These are phyloP conservation scores for Dynastes hyllus DNA, from an alignment of 2,888 invertebrate species.

Conservation along the genomic window DNA sequence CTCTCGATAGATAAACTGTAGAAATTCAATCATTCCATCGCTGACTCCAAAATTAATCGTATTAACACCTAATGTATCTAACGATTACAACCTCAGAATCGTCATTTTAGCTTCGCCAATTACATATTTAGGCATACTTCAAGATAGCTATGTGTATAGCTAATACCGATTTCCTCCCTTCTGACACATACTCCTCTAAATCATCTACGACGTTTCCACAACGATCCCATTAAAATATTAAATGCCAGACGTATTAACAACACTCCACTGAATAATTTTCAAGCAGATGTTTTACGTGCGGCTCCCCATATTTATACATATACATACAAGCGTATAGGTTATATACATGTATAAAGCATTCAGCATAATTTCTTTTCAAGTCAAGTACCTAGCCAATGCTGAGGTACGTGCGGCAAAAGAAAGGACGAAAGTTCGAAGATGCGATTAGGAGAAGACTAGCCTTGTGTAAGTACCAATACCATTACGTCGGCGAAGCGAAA, in stretches of 20 bases:
- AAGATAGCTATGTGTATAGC: too few species aligned
- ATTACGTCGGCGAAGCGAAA: neutral
- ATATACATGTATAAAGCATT: neutral
- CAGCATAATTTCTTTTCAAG: slow-evolving; percentile 16
- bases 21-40: too few species aligned
- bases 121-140: too few species aligned
- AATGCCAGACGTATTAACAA: slow-evolving; percentile 47
- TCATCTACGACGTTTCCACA: slow-evolving; percentile 15
- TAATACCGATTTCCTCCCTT: too few species aligned
- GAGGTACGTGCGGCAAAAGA: slow-evolving; percentile 29
- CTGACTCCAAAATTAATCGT: too few species aligned
- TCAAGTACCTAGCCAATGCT: slow-evolving; percentile 11
- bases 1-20: too few species aligned
- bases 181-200: slow-evolving; percentile 4
- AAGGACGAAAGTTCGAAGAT: slow-evolving; percentile 31
- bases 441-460: slow-evolving; percentile 31
- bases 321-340: neutral
- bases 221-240: slow-evolving; percentile 52
- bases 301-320: too few species aligned
- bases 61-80: too few species aligned
- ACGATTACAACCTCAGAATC: too few species aligned
- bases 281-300: slow-evolving; percentile 47
- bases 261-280: slow-evolving; percentile 51
- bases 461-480: slow-evolving; percentile 15
- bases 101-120: too few species aligned